These are phyloP conservation scores for Gasterosteus nipponicus DNA, from an alignment of 2,113 vertebrate genomes.

Conservation along the genomic window DNA sequence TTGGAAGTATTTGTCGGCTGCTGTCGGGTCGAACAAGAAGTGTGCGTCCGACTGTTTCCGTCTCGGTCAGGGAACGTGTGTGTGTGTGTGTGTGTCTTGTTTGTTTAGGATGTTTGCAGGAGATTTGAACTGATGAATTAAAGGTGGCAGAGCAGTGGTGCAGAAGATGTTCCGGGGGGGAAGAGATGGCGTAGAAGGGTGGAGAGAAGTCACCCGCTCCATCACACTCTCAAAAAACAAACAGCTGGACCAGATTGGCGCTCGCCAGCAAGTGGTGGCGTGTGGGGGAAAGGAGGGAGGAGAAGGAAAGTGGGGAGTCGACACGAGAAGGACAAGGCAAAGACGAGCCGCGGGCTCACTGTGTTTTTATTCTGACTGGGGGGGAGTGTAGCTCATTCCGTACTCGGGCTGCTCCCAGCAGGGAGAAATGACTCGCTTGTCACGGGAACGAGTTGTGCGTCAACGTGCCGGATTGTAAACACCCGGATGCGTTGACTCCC, in stretches of 20 bases:
- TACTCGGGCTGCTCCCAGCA: constrained; percentile 24
- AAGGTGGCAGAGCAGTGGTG: constrained; percentile 74
- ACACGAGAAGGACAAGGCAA: constrained; percentile 63
- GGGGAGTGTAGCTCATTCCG: constrained; percentile 18
- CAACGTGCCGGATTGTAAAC: constrained; percentile 3
- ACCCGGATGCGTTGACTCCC: background rate
- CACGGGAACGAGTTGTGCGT: constrained; percentile 19
- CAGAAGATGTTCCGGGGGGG: constrained; percentile 58
- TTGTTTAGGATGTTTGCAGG: constrained; percentile 66
- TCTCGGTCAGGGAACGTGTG: constrained; percentile 17
- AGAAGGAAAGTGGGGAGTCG: constrained; percentile 21
- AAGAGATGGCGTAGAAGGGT: background rate
- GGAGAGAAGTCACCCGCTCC: constrained; percentile 32
- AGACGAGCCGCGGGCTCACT: constrained; percentile 46
- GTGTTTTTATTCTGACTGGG: background rate
- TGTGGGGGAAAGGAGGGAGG: background rate
- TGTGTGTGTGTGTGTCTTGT: constrained; percentile 39
- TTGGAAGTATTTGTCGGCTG: constrained; percentile 30
- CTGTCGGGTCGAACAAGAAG: constrained; percentile 33
- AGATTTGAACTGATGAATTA: constrained; percentile 70
- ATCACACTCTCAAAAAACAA: constrained; percentile 22
- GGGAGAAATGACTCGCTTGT: constrained; percentile 39
- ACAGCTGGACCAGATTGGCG: constrained; percentile 51
- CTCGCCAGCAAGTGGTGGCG: constrained; percentile 5
- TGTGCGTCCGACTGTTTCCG: constrained; percentile 15